phyloP scores from a whole-genome alignment of 1,140 invertebrate genomes.

The Pseudomyrmex pallidus region DNA sequence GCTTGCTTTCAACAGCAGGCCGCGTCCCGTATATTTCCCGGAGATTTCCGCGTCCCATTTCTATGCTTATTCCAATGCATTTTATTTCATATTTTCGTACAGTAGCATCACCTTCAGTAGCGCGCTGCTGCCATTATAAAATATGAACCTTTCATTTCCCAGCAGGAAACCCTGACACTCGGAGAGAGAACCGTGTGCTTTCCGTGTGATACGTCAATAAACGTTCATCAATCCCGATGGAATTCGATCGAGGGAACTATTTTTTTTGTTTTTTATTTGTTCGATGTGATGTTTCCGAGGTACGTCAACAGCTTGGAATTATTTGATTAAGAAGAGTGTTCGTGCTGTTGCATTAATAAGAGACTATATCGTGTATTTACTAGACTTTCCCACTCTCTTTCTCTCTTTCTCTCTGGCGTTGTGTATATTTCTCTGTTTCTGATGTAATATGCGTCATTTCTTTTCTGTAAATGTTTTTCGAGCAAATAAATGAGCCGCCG shows the following conservation, averaged over 20 bases:
- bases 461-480: not conserved
- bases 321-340: not conserved
- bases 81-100: conserved; percentile 23
- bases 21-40: not conserved
- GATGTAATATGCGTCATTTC: not conserved
- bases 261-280: not conserved
- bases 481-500: conserved; percentile 23
- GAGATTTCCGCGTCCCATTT: conserved; percentile 35
- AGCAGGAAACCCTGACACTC: too few species aligned
- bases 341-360: too few species aligned
- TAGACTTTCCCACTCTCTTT: too few species aligned
- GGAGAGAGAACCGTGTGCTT: too few species aligned
- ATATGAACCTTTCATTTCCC: not conserved
- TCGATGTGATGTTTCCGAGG: not conserved
- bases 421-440: not conserved
- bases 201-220: not conserved
- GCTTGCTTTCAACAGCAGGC: conserved; percentile 40
- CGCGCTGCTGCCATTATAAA: not conserved
- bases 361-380: too few species aligned
- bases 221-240: not conserved
- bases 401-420: too few species aligned
- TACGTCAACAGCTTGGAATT: conserved; percentile 1
- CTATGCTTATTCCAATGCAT: conserved; percentile 17
- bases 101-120: not conserved
- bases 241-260: not conserved